Conservation (phyloP, 2,888 invertebrate genomes). For the Lasius fuliginosus region DNA sequence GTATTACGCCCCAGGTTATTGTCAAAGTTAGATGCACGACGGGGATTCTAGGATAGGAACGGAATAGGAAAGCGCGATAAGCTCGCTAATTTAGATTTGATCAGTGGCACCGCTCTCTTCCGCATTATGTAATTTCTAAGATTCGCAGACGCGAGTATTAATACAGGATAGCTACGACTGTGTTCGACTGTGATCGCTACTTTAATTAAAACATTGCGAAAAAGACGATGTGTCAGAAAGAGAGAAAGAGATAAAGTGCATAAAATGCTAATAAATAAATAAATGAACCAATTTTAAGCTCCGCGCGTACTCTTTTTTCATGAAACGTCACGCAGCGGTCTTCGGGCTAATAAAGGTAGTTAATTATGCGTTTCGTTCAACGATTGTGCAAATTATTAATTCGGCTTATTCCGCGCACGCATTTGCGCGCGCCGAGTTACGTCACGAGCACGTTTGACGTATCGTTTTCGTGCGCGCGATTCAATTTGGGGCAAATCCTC, state of each 20-base stretch:
- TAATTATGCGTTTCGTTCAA: background rate
- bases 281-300: background rate
- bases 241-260: background rate
- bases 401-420: conserved; percentile 22
- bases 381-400: conserved; percentile 23
- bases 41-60: background rate
- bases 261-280: background rate
- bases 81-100: conserved; percentile 32
- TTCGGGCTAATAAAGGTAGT: conserved; percentile 8
- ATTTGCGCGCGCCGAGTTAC: background rate
- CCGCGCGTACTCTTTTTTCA: no score
- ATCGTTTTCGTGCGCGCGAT: conserved; percentile 19
- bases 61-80: conserved; percentile 2
- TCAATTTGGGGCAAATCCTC: background rate
- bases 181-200: background rate
- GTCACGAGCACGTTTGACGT: conserved; percentile 23
- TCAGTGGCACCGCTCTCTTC: conserved; percentile 30
- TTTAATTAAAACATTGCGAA: conserved; percentile 27
- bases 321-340: background rate
- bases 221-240: no score
- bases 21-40: conserved; percentile 36
- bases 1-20: conserved; percentile 17
- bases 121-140: conserved; percentile 24
- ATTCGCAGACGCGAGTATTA: background rate
- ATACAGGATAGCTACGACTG: background rate